These are phyloP conservation scores for Bibio marci DNA, from an alignment of 2,888 invertebrate genomes.

Conservation along the genomic window DNA sequence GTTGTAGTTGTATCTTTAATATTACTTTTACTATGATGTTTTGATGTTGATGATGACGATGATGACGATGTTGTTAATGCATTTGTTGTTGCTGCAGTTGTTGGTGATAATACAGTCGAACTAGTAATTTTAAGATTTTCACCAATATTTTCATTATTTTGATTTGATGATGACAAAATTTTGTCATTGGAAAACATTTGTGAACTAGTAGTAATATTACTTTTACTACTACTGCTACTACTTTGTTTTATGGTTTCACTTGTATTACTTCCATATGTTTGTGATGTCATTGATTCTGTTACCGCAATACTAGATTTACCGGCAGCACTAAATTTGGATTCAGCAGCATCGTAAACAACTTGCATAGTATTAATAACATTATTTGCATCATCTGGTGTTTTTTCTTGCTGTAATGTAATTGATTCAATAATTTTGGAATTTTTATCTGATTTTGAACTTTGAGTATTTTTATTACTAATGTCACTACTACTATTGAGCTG, in stretches of 20 bases:
- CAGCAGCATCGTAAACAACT: not conserved
- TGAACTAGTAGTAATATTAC: no score
- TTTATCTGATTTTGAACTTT: not conserved
- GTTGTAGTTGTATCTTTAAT: slow-evolving; percentile 11
- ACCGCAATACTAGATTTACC: not conserved
- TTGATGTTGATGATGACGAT: not conserved
- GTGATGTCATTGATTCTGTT: not conserved
- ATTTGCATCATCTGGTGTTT: not conserved
- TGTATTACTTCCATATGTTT: no score
- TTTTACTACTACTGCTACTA: no score
- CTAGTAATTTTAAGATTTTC: no score
- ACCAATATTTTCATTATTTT: no score
- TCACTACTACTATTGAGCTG: not conserved
- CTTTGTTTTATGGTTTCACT: no score
- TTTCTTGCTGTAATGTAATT: slow-evolving; percentile 2
- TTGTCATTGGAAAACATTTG: no score
- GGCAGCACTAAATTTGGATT: no score
- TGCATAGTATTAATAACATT: slow-evolving; percentile 3
- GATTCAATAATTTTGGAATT: slow-evolving; percentile 5
- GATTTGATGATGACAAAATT: no score
- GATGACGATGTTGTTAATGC: no score
- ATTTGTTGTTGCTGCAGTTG: no score
- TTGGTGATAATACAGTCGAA: no score
- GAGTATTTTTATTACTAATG: not conserved
- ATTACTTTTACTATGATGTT: slow-evolving; percentile 5